phyloP scores from a whole-genome alignment of 2,888 invertebrate species.

The Agriopis leucophaearia region DNA sequence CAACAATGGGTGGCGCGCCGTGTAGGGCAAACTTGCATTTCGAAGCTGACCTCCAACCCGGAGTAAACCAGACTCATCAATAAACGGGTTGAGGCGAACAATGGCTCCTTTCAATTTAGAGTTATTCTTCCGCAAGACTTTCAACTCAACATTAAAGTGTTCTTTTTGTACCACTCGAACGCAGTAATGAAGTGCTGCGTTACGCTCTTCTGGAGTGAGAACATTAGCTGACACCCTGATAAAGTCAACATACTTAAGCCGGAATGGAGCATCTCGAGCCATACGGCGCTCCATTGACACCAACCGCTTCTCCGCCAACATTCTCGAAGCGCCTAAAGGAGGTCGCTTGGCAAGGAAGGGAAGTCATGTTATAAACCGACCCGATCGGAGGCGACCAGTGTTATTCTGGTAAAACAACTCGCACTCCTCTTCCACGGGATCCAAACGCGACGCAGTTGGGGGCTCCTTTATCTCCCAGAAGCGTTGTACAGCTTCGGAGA shows the following conservation, averaged over 20 bases:
- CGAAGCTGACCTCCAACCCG: neutral
- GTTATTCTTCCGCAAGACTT: neutral
- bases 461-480: conserved; percentile 5
- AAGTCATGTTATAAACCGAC: no score
- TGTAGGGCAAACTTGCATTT: neutral
- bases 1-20: neutral
- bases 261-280: no score
- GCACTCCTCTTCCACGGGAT: no score
- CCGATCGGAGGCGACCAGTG: no score
- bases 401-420: no score
- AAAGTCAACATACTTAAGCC: no score
- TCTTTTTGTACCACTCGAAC: neutral
- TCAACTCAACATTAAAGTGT: neutral
- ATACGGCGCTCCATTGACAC: no score
- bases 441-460: no score
- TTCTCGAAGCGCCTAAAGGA: no score
- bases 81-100: neutral
- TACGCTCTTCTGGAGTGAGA: neutral
- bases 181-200: neutral
- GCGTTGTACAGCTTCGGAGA: neutral
- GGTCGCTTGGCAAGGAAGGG: no score
- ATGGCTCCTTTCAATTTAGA: neutral
- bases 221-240: neutral
- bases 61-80: neutral
- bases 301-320: no score